Evolutionary conservation across 2,888 invertebrate genomes (phyloP), one percentile per base, ranked within the genome.

Genomic region (Clepsis dumicolana): DNA sequence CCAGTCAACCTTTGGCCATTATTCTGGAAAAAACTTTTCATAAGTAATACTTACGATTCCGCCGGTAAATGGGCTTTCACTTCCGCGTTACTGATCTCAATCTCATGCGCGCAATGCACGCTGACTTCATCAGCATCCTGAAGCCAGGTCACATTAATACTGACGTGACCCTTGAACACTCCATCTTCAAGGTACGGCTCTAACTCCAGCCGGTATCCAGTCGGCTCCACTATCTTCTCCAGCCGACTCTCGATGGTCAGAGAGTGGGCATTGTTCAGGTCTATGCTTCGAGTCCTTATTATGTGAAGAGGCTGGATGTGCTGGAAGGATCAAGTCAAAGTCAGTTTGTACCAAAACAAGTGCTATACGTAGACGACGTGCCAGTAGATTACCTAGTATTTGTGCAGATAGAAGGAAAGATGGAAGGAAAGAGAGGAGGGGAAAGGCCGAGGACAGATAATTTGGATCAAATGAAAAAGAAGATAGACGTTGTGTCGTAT

Each of bases 131-230:
- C 94, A 0, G 95, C 91, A 8, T 94, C 94, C 57, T 94, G 90
- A 25, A 94, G 88, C 94, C 96, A 96, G 1, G 94, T 95, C 18
- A 96, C 86, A 78, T 96, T 95, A 73, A 97, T 96, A 74, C 91
- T 93, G 0, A 97, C 95, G 62, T 92, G 90, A 0, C 97, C 97
- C 65, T 93, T 94, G 80, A 96, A 97, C 12, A 94, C 90, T 0
- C 94, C 95, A 61, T 96, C 95, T 41, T 94, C 95, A 0, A 96
- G 88, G 70, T 95, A 95, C 0, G 97, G 96, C 68, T 96, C 94
- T 10, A 97, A 80, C 66, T 96, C 94, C 32, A 97, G 78, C 24
- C 94, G 92, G 81, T 97, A 97, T 4, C 94, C 95, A 0, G 91
- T 94, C 0, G 97, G 97, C 32, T 94, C 87, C 1, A 97, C 93